phyloP scores from a whole-genome alignment of 2,888 invertebrate species.

The Synanthedon myopaeformis region DNA sequence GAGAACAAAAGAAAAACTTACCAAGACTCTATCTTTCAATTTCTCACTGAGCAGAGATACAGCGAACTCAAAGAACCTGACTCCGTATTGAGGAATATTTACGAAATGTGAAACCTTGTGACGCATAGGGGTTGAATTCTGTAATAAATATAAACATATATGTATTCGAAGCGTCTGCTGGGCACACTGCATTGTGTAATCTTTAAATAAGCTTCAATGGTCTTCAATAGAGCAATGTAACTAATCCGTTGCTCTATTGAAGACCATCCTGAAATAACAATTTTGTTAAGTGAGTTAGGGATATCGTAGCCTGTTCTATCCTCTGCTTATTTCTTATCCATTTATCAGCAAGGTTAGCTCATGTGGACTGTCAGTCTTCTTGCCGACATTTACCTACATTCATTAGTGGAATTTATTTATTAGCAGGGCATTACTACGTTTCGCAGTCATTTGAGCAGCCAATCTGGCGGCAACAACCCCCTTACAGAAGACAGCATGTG shows the following conservation, averaged over 20 bases:
- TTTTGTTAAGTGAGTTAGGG: neutral
- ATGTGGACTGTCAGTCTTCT: no score
- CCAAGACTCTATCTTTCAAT: slow-evolving; percentile 82
- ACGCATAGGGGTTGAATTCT: slow-evolving; percentile 91
- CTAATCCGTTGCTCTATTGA: neutral
- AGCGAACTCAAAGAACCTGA: slow-evolving; percentile 85
- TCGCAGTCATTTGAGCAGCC: no score
- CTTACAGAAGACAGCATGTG: no score
- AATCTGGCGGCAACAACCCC: no score
- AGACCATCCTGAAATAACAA: neutral
- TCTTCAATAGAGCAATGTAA: no score
- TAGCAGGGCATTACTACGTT: no score
- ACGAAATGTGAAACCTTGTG: slow-evolving; percentile 91
- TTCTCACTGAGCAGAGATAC: slow-evolving; percentile 87
- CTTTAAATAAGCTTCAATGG: slow-evolving; percentile 2
- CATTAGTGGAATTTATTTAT: no score
- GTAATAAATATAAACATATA: slow-evolving; percentile 21
- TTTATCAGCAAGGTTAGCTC: no score
- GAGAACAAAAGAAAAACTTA: slow-evolving; percentile 39
- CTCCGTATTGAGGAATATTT: slow-evolving; percentile 84
- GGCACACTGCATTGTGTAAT: slow-evolving; percentile 1
- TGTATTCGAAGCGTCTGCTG: slow-evolving; percentile 3
- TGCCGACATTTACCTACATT: no score
- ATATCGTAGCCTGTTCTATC: no score
- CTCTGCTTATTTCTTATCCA: no score